Conservation (phyloP, 1,140 invertebrate species). For the Apis florea region DNA sequence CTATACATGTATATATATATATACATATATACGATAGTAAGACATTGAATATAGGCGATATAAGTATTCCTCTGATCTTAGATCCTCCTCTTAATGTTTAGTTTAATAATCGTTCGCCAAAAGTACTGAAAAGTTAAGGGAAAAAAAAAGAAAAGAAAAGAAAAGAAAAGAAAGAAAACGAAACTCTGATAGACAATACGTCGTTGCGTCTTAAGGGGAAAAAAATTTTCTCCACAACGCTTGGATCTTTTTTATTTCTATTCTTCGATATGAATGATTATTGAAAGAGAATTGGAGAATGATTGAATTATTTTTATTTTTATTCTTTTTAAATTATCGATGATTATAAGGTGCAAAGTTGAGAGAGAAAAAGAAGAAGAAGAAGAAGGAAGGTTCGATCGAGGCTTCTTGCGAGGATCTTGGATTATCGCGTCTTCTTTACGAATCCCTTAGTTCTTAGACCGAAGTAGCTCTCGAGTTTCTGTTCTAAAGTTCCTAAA, state of each 20-base stretch:
- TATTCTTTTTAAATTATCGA: neutral
- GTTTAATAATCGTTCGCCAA: slow-evolving; percentile 50
- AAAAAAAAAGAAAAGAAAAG: neutral
- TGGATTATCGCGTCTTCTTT: slow-evolving; percentile 20
- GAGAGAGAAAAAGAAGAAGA: too few relatives aligned
- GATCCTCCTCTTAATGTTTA: slow-evolving; percentile 30
- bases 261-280: neutral
- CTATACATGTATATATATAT: slow-evolving; percentile 28
- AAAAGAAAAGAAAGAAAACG: neutral
- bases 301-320: too few relatives aligned
- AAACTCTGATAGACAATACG: neutral
- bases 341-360: neutral
- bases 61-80: slow-evolving; percentile 41
- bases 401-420: slow-evolving; percentile 11
- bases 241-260: neutral
- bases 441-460: slow-evolving; percentile 19
- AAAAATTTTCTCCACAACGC: neutral
- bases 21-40: slow-evolving; percentile 1
- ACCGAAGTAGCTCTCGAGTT: slow-evolving; percentile 52
- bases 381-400: slow-evolving; percentile 8
- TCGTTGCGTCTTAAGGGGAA: neutral
- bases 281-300: too few relatives aligned
- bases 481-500: slow-evolving; percentile 66
- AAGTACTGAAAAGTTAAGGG: slow-evolving; percentile 29
- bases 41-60: slow-evolving; percentile 7